phyloP scores from a whole-genome alignment of 2,888 invertebrate genomes.

The Polyommatus iphigenia region DNA sequence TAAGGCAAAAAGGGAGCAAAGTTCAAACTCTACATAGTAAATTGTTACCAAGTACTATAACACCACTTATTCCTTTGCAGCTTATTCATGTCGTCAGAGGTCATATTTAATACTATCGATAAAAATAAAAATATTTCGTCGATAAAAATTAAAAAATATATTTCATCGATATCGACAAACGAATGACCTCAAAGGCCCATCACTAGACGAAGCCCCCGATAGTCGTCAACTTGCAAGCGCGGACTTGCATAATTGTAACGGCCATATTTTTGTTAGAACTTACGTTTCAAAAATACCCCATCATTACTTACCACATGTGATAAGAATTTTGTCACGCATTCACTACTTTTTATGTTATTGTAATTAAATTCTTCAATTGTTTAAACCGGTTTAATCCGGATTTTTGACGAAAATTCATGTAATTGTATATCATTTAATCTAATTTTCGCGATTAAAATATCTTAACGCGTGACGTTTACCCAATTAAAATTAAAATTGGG shows the following conservation, averaged over 20 bases:
- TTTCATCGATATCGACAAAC: slow-evolving; percentile 58
- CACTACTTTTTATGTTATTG: neutral
- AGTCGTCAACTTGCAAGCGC: slow-evolving; percentile 52
- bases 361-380: slow-evolving; percentile 3
- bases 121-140: no score
- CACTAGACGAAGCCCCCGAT: slow-evolving; percentile 56
- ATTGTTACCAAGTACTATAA: no score
- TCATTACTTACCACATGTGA: slow-evolving; percentile 17
- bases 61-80: neutral
- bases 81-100: neutral
- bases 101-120: neutral
- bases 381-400: neutral
- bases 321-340: slow-evolving; percentile 11
- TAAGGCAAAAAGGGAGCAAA: neutral
- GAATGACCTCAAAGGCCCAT: slow-evolving; percentile 62
- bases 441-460: slow-evolving; percentile 3
- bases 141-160: slow-evolving; percentile 8
- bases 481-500: neutral
- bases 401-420: neutral
- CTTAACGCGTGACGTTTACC: neutral
- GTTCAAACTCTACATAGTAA: neutral
- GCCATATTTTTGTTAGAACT: slow-evolving; percentile 43
- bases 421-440: neutral
- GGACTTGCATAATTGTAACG: slow-evolving; percentile 69
- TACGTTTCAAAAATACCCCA: slow-evolving; percentile 33